These are phyloP conservation scores for Tetraneura akinire DNA, from an alignment of 1,140 invertebrate genomes.

Conservation along the genomic window DNA sequence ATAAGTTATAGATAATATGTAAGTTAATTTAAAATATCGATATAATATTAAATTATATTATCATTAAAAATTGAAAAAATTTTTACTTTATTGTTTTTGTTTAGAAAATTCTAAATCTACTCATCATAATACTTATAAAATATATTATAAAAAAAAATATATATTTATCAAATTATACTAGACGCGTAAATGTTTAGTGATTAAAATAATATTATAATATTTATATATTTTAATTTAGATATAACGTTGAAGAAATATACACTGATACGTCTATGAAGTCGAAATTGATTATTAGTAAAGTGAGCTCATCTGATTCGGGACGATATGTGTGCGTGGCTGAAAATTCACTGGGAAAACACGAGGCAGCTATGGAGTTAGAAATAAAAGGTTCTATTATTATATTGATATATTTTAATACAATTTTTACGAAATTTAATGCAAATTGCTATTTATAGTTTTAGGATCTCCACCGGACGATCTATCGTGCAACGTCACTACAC, in stretches of 20 bases:
- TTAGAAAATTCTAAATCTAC: too few relatives aligned
- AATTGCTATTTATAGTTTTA: not conserved
- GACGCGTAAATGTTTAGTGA: too few relatives aligned
- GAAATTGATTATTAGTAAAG: conserved; percentile 66
- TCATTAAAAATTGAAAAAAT: too few relatives aligned
- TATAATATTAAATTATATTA: too few relatives aligned
- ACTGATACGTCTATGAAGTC: conserved; percentile 63
- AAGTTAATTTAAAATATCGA: too few relatives aligned
- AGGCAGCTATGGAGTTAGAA: conserved; percentile 66
- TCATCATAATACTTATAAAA: too few relatives aligned
- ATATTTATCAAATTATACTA: too few relatives aligned
- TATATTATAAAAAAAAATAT: too few relatives aligned
- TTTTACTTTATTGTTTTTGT: too few relatives aligned
- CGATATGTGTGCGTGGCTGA: conserved; percentile 71
- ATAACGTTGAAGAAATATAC: conserved; percentile 62
- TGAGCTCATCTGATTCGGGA: conserved; percentile 67
- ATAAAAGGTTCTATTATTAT: conserved; percentile 64
- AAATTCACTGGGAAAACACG: conserved; percentile 72
- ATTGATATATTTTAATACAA: not conserved
- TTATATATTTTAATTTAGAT: conserved; percentile 55
- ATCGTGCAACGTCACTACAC: conserved; percentile 57
- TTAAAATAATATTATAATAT: too few relatives aligned
- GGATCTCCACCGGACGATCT: conserved; percentile 58
- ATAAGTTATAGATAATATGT: too few relatives aligned
- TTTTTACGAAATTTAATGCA: not conserved